Evolutionary conservation across 2,113 vertebrate species (phyloP), one percentile per base, ranked within the genome.

Genomic region (Gymnocephalus cernua): DNA sequence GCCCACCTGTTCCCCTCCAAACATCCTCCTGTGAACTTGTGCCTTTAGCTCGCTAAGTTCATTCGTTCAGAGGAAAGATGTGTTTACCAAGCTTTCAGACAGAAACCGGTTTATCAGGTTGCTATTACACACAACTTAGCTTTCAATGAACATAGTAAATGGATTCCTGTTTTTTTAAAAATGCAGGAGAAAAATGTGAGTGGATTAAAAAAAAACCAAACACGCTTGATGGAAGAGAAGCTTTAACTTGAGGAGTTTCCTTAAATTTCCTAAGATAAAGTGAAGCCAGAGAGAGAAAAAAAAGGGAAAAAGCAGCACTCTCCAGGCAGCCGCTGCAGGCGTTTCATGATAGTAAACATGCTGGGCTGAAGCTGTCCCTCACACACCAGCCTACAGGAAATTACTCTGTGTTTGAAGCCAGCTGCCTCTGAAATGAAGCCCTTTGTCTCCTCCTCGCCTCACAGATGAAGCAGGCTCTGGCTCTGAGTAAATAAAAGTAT

Each of bases 301-400:
- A 35, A 1, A 15, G 47, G 25, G 23, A 16, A 48, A 51, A 65
- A 2, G 67, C 2, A 9, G 45, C 25, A 8, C 15, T 47, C 2
- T 68, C 9, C 5, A 4, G 29, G 35, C 32, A 29, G 51, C 23
- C 7, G 57, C 54, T 62, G 23, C 63, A 73, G 73, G 85, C 44
- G 2, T 12, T 73, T 61, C 21, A 7, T 63, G 21, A 77, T 41
- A 47, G 76, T 66, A 80, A 83, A 85, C 4, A 1, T 13, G 61
- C 35, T 18, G 4, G 13, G 7, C 14, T 25, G 19, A 14, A 57
- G 18, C 61, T 3, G 38, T 2, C 27, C 48, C 41, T 47, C 54
- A 16, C 27, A 21, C 29, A 56, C 65, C 35, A 70, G 57, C 45
- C 80, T 6, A 45, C 87, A 91, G 90, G 88, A 89, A 91, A 86